phyloP scores from a whole-genome alignment of 1,140 invertebrate species.

The Megalopta genalis region DNA sequence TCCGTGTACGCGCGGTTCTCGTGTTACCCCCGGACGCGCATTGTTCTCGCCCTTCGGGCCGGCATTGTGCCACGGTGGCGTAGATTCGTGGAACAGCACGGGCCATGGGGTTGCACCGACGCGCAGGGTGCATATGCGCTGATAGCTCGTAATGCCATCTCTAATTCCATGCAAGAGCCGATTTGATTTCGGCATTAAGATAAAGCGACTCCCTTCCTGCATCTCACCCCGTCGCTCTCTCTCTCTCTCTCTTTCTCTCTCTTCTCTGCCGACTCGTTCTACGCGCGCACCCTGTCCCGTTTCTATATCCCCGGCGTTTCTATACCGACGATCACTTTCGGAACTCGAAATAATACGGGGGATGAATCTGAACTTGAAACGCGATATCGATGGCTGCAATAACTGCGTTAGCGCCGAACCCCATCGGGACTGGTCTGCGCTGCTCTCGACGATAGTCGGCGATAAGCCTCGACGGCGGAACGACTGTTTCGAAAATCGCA shows the following conservation, averaged over 20 bases:
- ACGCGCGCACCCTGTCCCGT: neutral
- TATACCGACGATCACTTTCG: constrained; percentile 31
- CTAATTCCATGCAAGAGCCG: constrained; percentile 78
- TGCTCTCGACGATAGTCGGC: neutral
- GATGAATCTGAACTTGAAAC: constrained; percentile 51
- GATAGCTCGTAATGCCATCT: constrained; percentile 79
- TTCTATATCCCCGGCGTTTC: constrained; percentile 12
- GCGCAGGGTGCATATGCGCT: constrained; percentile 76
- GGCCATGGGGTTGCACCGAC: constrained; percentile 63
- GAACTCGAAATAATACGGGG: constrained; percentile 52
- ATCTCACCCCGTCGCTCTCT: neutral
- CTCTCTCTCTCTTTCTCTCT: no score
- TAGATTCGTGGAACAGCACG: constrained; percentile 53
- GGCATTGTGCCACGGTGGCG: constrained; percentile 73
- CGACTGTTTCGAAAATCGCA: neutral
- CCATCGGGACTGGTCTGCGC: constrained; percentile 44
- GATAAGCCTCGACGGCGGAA: constrained; percentile 1
- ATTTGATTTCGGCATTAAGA: constrained; percentile 80
- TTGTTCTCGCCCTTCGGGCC: constrained; percentile 76
- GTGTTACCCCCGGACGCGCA: constrained; percentile 70
- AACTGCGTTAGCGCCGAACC: constrained; percentile 53
- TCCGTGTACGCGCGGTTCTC: constrained; percentile 72
- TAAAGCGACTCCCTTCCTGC: constrained; percentile 69
- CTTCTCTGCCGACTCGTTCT: constrained; percentile 19
- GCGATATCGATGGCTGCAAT: constrained; percentile 57